phyloP scores from a whole-genome alignment of 2,113 vertebrate genomes.

The Balaeniceps rex region DNA sequence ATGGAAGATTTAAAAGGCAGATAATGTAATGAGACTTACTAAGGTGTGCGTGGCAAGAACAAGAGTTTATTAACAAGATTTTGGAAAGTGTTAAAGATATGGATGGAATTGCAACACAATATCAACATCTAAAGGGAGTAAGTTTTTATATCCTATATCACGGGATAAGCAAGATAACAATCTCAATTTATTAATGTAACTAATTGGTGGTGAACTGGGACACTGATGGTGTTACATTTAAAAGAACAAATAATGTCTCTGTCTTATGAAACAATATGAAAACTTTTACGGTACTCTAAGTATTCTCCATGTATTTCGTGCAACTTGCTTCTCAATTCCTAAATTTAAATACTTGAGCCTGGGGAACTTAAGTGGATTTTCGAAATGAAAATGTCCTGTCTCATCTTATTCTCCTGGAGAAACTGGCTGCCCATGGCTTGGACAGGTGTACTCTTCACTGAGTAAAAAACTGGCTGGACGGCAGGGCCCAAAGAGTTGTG shows the following conservation, averaged over 20 bases:
- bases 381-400: background rate
- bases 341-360: background rate
- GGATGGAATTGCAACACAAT: background rate
- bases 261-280: background rate
- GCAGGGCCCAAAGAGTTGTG: background rate
- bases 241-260: background rate
- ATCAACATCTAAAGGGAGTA: background rate
- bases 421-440: background rate
- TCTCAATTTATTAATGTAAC: background rate
- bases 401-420: background rate
- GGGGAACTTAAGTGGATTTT: background rate
- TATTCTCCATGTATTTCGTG: background rate
- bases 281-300: background rate
- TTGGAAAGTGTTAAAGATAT: background rate
- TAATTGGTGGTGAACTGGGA: background rate
- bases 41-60: background rate
- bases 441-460: background rate
- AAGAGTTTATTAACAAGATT: background rate
- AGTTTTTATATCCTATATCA: background rate
- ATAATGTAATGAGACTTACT: background rate
- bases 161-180: background rate
- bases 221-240: background rate
- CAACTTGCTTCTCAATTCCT: background rate
- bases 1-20: background rate
- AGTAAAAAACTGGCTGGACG: background rate